Percentiles rank a stretch among this genome's conserved stretches.
These are phyloP conservation scores for Cirrhinus molitorella DNA, from an alignment of 2,797 vertebrate genomes.

Conservation along the genomic window DNA sequence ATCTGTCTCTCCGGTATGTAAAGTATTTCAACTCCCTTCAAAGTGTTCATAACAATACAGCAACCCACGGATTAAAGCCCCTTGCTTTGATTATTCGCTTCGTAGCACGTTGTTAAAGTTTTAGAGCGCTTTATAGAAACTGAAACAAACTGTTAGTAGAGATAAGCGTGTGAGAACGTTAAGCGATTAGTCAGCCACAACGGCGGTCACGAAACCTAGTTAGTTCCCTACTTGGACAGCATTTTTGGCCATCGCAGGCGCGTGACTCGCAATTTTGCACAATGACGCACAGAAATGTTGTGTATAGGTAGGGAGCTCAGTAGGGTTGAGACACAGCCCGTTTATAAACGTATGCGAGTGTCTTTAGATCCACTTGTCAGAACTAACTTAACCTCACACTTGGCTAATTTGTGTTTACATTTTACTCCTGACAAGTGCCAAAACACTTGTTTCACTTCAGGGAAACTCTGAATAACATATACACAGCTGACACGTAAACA, in stretches of 20 bases:
- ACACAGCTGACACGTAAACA: neutral
- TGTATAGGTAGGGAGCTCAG: neutral
- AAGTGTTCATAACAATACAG: slow-evolving; percentile 39
- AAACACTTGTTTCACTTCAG: neutral
- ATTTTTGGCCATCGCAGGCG: neutral
- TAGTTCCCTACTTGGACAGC: neutral
- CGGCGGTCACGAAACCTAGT: neutral
- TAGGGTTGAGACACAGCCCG: neutral
- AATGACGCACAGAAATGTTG: neutral
- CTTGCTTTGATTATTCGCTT: neutral
- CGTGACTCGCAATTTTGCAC: slow-evolving; percentile 1
- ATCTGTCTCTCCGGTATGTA: slow-evolving; percentile 84
- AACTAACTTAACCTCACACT: neutral
- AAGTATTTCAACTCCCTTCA: slow-evolving; percentile 75
- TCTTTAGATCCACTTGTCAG: slow-evolving; percentile 2
- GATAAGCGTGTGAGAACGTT: slow-evolving; percentile 6
- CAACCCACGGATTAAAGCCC: neutral
- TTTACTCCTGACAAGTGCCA: neutral
- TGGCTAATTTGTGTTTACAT: neutral
- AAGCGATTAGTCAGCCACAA: slow-evolving; percentile 12
- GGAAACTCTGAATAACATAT: neutral
- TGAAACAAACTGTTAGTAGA: slow-evolving; percentile 11
- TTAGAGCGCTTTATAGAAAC: neutral
- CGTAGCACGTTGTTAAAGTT: neutral
- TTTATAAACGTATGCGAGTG: neutral